These are phyloP conservation scores for Nymphalis polychloros DNA, from an alignment of 2,888 invertebrate genomes.

Conservation along the genomic window DNA sequence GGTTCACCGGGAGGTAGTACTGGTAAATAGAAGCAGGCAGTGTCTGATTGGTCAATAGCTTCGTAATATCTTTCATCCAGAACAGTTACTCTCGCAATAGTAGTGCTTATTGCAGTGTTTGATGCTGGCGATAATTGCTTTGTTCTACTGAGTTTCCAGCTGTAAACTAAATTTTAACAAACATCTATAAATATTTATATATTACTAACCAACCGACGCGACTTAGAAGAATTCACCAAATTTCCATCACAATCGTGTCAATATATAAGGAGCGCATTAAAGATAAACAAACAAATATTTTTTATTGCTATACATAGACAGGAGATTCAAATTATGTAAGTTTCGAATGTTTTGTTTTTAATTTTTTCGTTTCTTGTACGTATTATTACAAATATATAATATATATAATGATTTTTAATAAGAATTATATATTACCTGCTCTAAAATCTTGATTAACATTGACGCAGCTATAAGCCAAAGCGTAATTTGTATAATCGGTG, in stretches of 20 bases:
- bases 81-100: conserved; percentile 48
- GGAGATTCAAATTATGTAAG: too few species aligned
- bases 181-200: conserved; percentile 1
- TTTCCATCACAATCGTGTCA: too few species aligned
- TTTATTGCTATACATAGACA: too few species aligned
- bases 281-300: too few species aligned
- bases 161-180: conserved; percentile 53
- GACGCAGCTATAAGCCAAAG: conserved; percentile 54
- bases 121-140: conserved; percentile 46
- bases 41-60: conserved; percentile 50
- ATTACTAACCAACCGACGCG: too few species aligned
- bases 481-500: conserved; percentile 51
- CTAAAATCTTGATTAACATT: conserved; percentile 51
- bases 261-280: too few species aligned
- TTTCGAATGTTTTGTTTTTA: too few species aligned
- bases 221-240: too few species aligned
- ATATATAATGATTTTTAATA: neutral
- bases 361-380: too few species aligned
- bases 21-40: conserved; percentile 63
- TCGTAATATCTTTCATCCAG: conserved; percentile 56
- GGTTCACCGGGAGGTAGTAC: conserved; percentile 49
- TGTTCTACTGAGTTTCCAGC: conserved; percentile 66
- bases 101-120: conserved; percentile 46
- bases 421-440: conserved; percentile 52
- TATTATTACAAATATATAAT: too few species aligned